A percentile compares a stretch with the other conserved stretches of the same genome.
Evolutionary conservation across 2,888 invertebrate genomes (phyloP).

Genomic region (Drosophila phalerata): DNA sequence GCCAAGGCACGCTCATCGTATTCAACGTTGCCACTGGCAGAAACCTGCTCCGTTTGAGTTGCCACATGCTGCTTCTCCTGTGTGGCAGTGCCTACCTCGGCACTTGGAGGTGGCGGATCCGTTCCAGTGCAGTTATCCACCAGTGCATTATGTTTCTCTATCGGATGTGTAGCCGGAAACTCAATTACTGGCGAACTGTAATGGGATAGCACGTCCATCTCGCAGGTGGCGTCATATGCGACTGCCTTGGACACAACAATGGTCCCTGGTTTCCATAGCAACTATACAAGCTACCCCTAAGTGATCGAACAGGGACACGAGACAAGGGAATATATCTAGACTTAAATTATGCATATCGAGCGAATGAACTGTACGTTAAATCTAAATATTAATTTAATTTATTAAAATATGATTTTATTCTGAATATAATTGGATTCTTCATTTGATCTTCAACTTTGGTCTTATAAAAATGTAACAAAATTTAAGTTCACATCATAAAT

Average conservation of each 20-base stretch:
- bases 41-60: constrained; percentile 85
- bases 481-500: too few species aligned
- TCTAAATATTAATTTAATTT: too few species aligned
- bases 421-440: too few species aligned
- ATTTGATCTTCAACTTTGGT: too few species aligned
- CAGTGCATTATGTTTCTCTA: constrained; percentile 82
- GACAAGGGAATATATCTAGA: neutral
- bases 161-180: constrained; percentile 86
- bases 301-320: neutral
- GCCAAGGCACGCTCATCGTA: constrained; percentile 86
- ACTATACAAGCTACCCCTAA: constrained; percentile 16
- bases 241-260: constrained; percentile 22
- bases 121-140: constrained; percentile 81
- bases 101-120: constrained; percentile 68
- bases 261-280: constrained; percentile 32
- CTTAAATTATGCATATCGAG: too few species aligned
- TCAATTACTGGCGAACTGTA: constrained; percentile 86
- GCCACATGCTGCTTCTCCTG: constrained; percentile 57
- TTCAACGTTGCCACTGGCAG: constrained; percentile 20
- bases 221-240: neutral
- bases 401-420: too few species aligned
- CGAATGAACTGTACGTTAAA: too few species aligned
- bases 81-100: constrained; percentile 71
- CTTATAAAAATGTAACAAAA: too few species aligned
- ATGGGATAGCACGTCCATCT: constrained; percentile 85